Evolutionary conservation across 2,888 invertebrate species (phyloP).

Genomic region (Abrostola triplasia): DNA sequence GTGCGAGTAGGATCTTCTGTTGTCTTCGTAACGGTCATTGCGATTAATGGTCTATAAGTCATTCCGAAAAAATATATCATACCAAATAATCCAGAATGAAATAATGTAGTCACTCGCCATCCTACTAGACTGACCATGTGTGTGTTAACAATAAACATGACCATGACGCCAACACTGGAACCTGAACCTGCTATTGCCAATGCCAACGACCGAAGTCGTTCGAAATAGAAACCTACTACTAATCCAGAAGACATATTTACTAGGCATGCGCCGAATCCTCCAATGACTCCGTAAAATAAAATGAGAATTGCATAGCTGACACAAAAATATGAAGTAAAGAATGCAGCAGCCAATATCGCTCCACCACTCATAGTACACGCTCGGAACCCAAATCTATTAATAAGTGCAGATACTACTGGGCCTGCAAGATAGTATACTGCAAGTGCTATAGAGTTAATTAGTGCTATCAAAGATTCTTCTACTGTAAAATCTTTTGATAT

Average conservation of each 20-base stretch:
- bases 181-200: slow-evolving; percentile 75
- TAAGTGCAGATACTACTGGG: slow-evolving; percentile 78
- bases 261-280: slow-evolving; percentile 78
- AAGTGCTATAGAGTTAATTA: slow-evolving; percentile 77
- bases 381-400: slow-evolving; percentile 83
- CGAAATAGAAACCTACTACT: slow-evolving; percentile 85
- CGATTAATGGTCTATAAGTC: slow-evolving; percentile 77
- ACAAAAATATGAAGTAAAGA: slow-evolving; percentile 74
- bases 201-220: slow-evolving; percentile 76
- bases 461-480: slow-evolving; percentile 71
- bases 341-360: slow-evolving; percentile 68
- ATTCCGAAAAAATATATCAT: slow-evolving; percentile 75
- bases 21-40: slow-evolving; percentile 72
- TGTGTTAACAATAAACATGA: slow-evolving; percentile 74
- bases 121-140: slow-evolving; percentile 72
- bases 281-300: slow-evolving; percentile 73
- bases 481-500: slow-evolving; percentile 75
- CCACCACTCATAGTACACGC: slow-evolving; percentile 79
- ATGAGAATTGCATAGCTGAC: slow-evolving; percentile 65
- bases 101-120: slow-evolving; percentile 76
- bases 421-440: slow-evolving; percentile 76
- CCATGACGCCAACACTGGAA: slow-evolving; percentile 78
- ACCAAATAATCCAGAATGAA: slow-evolving; percentile 78
- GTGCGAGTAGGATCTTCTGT: slow-evolving; percentile 76
- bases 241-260: slow-evolving; percentile 74